These are phyloP conservation scores for Mustela nigripes DNA, from an alignment of 2,113 vertebrate species.

Conservation along the genomic window DNA sequence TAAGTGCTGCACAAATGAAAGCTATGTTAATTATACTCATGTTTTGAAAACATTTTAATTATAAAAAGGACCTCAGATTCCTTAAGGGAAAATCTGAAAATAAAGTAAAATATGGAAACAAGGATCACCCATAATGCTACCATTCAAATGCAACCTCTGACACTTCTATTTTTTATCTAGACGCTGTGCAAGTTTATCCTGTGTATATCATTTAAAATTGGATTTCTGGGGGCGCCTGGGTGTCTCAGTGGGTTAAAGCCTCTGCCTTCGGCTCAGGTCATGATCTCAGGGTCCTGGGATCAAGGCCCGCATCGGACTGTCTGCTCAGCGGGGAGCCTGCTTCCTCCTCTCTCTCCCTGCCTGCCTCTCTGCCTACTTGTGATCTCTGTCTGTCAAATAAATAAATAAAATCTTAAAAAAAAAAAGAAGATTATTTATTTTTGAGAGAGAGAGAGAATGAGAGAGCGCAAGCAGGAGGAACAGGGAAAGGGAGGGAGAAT, in stretches of 20 bases:
- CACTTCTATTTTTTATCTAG: background rate
- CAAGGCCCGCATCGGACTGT: no score
- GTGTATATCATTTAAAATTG: background rate
- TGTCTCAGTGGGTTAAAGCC: no score
- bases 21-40: background rate
- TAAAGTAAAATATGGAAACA: background rate
- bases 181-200: background rate
- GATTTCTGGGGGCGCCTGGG: background rate
- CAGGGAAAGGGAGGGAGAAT: background rate
- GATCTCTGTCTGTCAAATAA: no score
- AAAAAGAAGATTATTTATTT: background rate
- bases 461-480: background rate
- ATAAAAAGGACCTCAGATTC: background rate
- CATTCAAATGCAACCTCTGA: background rate
- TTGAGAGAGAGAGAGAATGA: background rate
- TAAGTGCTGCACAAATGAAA: background rate
- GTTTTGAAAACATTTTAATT: background rate
- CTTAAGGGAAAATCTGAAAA: background rate
- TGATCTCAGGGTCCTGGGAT: no score
- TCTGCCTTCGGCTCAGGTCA: no score
- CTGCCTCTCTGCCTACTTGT: no score
- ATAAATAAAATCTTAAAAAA: no score
- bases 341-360: no score
- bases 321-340: no score
- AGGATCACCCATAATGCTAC: background rate